These are phyloP conservation scores for Eustalomyia histrio DNA, from an alignment of 2,888 invertebrate genomes.

Conservation along the genomic window DNA sequence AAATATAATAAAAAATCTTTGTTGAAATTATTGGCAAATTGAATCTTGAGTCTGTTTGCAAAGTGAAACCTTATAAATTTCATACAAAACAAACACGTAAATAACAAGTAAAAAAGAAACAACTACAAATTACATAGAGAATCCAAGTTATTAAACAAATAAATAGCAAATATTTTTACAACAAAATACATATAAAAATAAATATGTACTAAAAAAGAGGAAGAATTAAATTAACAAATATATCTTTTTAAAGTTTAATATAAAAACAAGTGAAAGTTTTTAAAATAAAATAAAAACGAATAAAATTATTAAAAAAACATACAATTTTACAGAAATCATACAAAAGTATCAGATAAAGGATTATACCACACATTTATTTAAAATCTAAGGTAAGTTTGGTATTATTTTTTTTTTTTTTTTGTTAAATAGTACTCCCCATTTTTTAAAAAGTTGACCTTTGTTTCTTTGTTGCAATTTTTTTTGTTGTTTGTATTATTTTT, in stretches of 20 bases:
- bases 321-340: not conserved
- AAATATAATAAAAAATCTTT: not conserved
- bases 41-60: not conserved
- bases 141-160: not conserved
- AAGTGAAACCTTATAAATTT: conserved; percentile 55
- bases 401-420: not conserved
- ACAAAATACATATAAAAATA: not conserved
- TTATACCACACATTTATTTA: not conserved
- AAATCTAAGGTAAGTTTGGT: conserved; percentile 40
- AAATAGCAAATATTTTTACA: not conserved
- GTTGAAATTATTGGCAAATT: conserved; percentile 3
- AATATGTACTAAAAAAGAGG: conserved; percentile 9
- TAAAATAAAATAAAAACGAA: not conserved
- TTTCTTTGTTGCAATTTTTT: conserved; percentile 56
- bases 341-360: conserved; percentile 20
- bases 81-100: not conserved
- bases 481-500: not conserved
- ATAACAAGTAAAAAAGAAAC: conserved; percentile 7
- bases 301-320: conserved; percentile 12
- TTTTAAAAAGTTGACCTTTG: conserved; percentile 60
- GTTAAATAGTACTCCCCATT: not conserved
- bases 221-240: not conserved
- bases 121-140: not conserved
- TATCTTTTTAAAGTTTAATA: conserved; percentile 14
- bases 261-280: conserved; percentile 54